Evolutionary conservation across 2,113 vertebrate genomes (phyloP).

Genomic region (Turdus rufiventris): DNA sequence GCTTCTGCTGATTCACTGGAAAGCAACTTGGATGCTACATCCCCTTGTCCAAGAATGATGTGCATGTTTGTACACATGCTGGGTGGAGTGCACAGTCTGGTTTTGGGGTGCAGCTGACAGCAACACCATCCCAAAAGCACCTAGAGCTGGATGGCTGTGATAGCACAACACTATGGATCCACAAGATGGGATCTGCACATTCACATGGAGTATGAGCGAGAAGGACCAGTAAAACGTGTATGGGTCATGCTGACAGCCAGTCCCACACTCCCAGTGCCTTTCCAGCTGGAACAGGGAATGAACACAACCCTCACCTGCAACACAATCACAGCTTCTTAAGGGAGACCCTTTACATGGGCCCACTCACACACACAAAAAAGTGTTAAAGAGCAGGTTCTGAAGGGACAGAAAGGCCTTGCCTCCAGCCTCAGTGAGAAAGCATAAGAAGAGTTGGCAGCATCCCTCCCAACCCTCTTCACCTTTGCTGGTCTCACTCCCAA

Average conservation of each 20-base stretch:
- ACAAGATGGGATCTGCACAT: background rate
- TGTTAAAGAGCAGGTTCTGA: background rate
- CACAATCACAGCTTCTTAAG: background rate
- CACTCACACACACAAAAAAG: background rate
- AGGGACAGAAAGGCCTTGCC: background rate
- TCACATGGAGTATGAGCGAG: rapidly evolving
- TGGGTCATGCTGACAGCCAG: background rate
- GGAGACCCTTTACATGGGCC: background rate
- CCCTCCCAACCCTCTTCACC: background rate
- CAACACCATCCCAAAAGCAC: background rate
- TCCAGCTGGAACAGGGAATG: background rate
- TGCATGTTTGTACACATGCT: background rate
- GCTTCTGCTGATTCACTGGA: background rate
- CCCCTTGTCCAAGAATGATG: background rate
- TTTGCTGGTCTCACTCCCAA: background rate
- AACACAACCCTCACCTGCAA: background rate
- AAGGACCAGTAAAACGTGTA: background rate
- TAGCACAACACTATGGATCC: background rate
- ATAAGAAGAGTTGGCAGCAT: background rate
- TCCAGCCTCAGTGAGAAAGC: background rate
- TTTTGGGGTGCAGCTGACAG: background rate
- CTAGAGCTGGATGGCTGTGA: background rate
- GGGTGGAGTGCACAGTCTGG: background rate
- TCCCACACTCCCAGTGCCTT: background rate
- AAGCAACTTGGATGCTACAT: background rate